phyloP scores from a whole-genome alignment of 2,113 vertebrate genomes.

The Acrocephalus kingi region DNA sequence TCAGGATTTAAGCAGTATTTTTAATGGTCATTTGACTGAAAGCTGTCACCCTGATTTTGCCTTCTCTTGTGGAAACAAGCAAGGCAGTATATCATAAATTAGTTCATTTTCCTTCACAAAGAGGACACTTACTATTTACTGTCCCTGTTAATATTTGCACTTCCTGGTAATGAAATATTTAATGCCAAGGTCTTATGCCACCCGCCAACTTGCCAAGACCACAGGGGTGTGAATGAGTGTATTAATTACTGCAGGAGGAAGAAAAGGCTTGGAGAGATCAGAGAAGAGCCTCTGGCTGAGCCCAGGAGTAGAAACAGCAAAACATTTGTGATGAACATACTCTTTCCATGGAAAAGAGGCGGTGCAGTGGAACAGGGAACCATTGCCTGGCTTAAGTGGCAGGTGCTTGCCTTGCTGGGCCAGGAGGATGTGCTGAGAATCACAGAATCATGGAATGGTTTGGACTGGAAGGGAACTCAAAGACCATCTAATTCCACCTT shows the following conservation, averaged over 20 bases:
- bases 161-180: constrained; percentile 9
- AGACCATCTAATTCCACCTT: not conserved
- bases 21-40: not conserved
- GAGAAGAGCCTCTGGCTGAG: not conserved
- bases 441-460: not conserved
- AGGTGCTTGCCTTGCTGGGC: not conserved
- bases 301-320: not conserved
- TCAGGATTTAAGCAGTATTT: not conserved
- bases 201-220: not conserved
- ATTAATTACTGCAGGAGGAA: not conserved
- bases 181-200: not conserved
- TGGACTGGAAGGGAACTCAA: not conserved
- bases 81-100: not conserved
- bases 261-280: not conserved
- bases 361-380: not conserved
- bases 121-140: not conserved
- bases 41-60: not conserved
- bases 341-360: not conserved
- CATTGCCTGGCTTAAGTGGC: not conserved
- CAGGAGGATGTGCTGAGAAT: not conserved
- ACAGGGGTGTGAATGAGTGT: not conserved
- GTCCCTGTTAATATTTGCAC: not conserved
- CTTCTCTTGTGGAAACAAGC: not conserved
- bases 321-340: not conserved
- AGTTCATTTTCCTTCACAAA: not conserved